These are phyloP conservation scores for Physocephala rufipes DNA, from an alignment of 2,888 invertebrate genomes.

Conservation along the genomic window DNA sequence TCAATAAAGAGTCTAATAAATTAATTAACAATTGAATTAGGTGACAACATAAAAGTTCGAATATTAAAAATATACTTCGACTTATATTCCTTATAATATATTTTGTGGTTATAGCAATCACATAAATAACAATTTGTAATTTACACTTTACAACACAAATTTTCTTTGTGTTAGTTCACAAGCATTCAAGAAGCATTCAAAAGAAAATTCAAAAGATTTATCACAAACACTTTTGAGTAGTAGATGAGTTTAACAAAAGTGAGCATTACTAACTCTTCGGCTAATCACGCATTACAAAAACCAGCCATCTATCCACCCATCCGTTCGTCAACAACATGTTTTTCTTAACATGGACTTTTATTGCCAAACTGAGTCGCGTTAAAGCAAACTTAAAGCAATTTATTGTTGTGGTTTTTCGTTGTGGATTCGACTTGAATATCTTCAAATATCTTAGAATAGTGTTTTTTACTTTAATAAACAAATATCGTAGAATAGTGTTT, in stretches of 20 bases:
- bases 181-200: too few relatives aligned
- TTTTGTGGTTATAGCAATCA: background rate
- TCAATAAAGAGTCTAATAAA: too few relatives aligned
- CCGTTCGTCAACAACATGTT: background rate
- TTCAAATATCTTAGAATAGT: too few relatives aligned
- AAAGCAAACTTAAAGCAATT: too few relatives aligned
- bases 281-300: background rate
- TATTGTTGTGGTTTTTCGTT: too few relatives aligned
- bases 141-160: background rate
- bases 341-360: background rate
- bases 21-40: background rate
- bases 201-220: constrained; percentile 18
- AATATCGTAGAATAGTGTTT: too few relatives aligned
- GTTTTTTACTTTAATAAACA: too few relatives aligned
- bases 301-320: background rate
- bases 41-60: background rate
- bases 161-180: constrained; percentile 7
- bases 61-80: background rate
- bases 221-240: constrained; percentile 4
- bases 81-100: background rate
- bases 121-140: background rate
- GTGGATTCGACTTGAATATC: too few relatives aligned
- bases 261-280: background rate
- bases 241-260: constrained; percentile 19
- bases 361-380: too few relatives aligned